These are phyloP conservation scores for Acanthacorydalis orientalis DNA, from an alignment of 2,888 invertebrate species.

Conservation along the genomic window DNA sequence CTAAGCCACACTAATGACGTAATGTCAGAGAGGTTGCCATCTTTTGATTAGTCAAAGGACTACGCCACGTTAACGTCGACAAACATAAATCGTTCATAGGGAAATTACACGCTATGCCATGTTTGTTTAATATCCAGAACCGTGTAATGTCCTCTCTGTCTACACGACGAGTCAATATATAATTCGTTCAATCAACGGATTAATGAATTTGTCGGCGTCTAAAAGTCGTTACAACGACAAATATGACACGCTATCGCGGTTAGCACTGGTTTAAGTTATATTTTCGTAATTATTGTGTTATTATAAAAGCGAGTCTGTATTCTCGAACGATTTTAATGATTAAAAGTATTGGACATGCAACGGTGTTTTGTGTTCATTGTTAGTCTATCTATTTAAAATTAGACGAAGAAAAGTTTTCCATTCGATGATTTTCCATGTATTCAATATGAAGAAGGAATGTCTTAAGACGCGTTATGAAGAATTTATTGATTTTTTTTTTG, in stretches of 20 bases:
- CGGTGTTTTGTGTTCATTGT: background rate
- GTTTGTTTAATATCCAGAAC: too few relatives aligned
- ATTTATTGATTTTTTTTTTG: too few relatives aligned
- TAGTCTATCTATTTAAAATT: background rate
- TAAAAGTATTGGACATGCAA: background rate
- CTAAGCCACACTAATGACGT: constrained; percentile 3
- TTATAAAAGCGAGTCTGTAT: background rate
- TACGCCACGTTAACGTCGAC: background rate
- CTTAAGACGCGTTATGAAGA: too few relatives aligned
- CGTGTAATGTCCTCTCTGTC: too few relatives aligned
- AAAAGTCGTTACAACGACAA: too few relatives aligned
- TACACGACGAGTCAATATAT: too few relatives aligned
- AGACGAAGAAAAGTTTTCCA: too few relatives aligned
- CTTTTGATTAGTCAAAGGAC: constrained; percentile 6
- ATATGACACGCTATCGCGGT: background rate
- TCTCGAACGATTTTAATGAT: background rate
- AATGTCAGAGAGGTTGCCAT: background rate
- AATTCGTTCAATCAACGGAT: too few relatives aligned
- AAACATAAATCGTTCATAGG: background rate
- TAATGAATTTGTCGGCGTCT: background rate
- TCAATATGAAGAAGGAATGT: too few relatives aligned
- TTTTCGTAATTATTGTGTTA: background rate
- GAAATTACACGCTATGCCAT: too few relatives aligned
- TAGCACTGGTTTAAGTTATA: background rate
- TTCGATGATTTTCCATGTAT: too few relatives aligned